A percentile compares a stretch with the other conserved stretches of the same genome.
Conservation (phyloP, 2,888 invertebrate species). For the Microplitis deprimator region DNA sequence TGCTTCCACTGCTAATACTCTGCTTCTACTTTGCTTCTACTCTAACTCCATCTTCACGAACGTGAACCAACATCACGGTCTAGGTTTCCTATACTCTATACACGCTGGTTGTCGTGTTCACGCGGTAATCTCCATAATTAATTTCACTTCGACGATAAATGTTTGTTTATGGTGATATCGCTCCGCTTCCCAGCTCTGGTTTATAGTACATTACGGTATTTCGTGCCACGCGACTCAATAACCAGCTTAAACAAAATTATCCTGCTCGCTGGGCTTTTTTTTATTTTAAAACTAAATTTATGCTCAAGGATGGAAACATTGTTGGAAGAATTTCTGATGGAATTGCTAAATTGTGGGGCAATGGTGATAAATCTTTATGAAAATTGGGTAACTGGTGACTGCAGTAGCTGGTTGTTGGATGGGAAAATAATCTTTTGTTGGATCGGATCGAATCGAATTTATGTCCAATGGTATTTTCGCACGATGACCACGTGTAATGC, state of each 20-base stretch:
- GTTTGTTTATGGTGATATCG: conserved; percentile 47
- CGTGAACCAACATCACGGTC: conserved; percentile 28
- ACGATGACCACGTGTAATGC: conserved; percentile 56
- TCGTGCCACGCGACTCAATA: conserved; percentile 32
- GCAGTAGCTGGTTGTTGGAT: not conserved
- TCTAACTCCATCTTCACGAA: too few species aligned
- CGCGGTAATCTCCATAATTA: conserved; percentile 48
- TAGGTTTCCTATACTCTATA: conserved; percentile 21
- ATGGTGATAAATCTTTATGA: not conserved
- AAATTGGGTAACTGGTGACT: not conserved
- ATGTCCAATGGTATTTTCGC: conserved; percentile 11
- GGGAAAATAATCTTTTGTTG: not conserved
- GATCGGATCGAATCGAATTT: conserved; percentile 11
- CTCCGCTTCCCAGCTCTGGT: conserved; percentile 33
- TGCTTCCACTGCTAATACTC: conserved; percentile 13
- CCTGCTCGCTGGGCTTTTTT: not conserved
- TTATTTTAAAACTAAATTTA: conserved; percentile 11
- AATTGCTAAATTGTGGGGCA: not conserved
- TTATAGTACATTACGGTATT: conserved; percentile 10
- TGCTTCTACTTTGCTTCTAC: too few species aligned
- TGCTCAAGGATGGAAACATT: not conserved
- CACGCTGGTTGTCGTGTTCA: conserved; percentile 42
- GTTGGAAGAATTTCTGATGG: not conserved
- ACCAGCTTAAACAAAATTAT: conserved; percentile 6
- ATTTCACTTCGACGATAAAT: conserved; percentile 53